Conservation (phyloP, 2,888 invertebrate species). For the Caenorhabditis uteleia region DNA sequence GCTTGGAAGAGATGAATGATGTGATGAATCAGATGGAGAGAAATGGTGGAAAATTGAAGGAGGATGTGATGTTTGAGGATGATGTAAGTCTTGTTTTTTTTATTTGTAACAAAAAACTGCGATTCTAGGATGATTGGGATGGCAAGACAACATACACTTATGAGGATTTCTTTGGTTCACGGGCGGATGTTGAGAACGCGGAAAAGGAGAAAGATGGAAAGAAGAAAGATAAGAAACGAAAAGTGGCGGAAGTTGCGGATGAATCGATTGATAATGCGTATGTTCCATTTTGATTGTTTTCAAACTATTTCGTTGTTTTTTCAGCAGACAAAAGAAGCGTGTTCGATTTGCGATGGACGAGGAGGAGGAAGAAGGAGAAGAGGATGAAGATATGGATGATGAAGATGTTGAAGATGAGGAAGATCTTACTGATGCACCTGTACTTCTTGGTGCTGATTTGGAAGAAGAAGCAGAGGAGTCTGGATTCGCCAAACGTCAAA, state of each 20-base stretch:
- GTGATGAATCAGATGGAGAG: conserved; percentile 41
- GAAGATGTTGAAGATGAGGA: conserved; percentile 28
- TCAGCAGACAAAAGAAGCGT: conserved; percentile 26
- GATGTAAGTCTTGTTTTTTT: too few relatives aligned
- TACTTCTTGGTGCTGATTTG: conserved; percentile 36
- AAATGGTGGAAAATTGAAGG: conserved; percentile 22
- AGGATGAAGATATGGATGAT: conserved; percentile 25
- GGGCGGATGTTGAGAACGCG: conserved; percentile 22
- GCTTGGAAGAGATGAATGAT: conserved; percentile 50
- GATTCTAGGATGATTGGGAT: conserved; percentile 45
- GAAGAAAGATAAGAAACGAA: conserved; percentile 19
- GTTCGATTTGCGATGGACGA: conserved; percentile 47
- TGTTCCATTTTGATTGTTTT: conserved; percentile 1
- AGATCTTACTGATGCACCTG: conserved; percentile 28
- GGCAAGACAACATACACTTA: conserved; percentile 46
- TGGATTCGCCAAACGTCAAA: conserved; percentile 22
- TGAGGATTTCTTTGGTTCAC: conserved; percentile 52
- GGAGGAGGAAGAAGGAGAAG: conserved; percentile 24
- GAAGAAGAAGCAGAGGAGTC: conserved; percentile 30
- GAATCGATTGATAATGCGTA: conserved; percentile 15
- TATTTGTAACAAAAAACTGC: too few relatives aligned
- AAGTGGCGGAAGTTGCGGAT: conserved; percentile 26
- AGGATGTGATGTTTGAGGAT: conserved; percentile 37
- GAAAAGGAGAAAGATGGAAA: conserved; percentile 8
- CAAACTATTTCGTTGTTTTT: conserved; percentile 1